Conservation (phyloP, 2,113 vertebrate genomes). For the Geothlypis trichas region DNA sequence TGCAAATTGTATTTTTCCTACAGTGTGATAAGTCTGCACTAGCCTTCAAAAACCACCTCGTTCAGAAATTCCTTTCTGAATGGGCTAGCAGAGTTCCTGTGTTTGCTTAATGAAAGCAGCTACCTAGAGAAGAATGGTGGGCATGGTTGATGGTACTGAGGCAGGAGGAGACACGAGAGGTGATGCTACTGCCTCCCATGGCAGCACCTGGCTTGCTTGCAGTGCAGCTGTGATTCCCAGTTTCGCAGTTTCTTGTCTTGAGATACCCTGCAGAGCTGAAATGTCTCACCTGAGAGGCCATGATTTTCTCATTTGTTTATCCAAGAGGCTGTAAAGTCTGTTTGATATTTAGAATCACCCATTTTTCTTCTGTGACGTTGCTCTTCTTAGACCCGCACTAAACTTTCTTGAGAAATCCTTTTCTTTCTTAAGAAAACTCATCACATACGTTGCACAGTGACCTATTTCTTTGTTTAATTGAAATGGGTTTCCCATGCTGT, state of each 20-base stretch:
- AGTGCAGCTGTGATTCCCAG: background rate
- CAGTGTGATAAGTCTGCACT: background rate
- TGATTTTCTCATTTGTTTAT: background rate
- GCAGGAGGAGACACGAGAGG: background rate
- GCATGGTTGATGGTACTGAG: background rate
- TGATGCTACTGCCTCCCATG: accelerated
- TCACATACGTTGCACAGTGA: background rate
- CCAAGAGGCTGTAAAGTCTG: background rate
- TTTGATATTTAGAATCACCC: background rate
- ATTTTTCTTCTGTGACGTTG: background rate
- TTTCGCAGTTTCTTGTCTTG: accelerated
- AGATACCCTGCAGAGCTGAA: background rate
- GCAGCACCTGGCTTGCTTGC: background rate
- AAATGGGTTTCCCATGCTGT: background rate
- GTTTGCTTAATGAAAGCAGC: background rate
- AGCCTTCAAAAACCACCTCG: background rate
- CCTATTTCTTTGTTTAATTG: background rate
- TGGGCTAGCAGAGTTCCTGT: background rate
- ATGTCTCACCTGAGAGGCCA: background rate
- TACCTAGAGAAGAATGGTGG: background rate
- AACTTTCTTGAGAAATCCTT: background rate
- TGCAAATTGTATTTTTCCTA: background rate
- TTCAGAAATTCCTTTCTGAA: background rate
- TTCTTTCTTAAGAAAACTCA: background rate
- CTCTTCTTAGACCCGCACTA: background rate